Conservation (phyloP, 2,113 vertebrate genomes). For the Chionomys nivalis region DNA sequence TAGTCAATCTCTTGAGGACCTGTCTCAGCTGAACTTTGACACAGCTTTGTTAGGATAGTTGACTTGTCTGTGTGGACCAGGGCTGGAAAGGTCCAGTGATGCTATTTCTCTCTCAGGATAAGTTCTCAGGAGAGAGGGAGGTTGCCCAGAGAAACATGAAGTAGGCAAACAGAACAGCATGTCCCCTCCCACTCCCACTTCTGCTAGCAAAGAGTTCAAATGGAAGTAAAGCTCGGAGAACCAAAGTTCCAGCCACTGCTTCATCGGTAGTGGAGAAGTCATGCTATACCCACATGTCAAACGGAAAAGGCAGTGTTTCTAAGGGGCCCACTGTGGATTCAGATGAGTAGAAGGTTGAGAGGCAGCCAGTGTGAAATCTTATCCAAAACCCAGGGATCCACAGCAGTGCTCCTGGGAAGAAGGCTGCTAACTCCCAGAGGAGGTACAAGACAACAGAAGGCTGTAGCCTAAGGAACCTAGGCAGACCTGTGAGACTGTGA, state of each 20-base stretch:
- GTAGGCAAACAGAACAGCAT: neutral
- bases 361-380: slow-evolving; percentile 66
- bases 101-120: slow-evolving; percentile 46
- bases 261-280: slow-evolving; percentile 4
- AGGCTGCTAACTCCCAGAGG: slow-evolving; percentile 3
- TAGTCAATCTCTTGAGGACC: neutral
- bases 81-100: slow-evolving; percentile 12
- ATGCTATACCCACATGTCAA: neutral
- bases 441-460: slow-evolving; percentile 40
- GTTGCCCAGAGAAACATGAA: slow-evolving; percentile 54
- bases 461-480: slow-evolving; percentile 40
- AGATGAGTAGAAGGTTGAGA: slow-evolving; percentile 58
- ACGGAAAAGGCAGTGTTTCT: slow-evolving; percentile 57
- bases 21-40: slow-evolving; percentile 25
- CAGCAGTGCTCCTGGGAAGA: neutral
- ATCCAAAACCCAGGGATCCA: slow-evolving; percentile 41
- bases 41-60: neutral
- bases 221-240: slow-evolving; percentile 21
- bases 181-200: neutral
- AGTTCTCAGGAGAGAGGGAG: slow-evolving; percentile 44
- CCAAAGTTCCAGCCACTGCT: slow-evolving; percentile 46
- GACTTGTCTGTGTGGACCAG: slow-evolving; percentile 6
- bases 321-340: slow-evolving; percentile 48
- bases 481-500: slow-evolving; percentile 22
- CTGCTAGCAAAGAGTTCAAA: slow-evolving; percentile 61